A percentile compares a stretch with the other conserved stretches of the same genome.
Evolutionary conservation across 1,140 invertebrate genomes (phyloP).

Genomic region (Hormaphis cornu): DNA sequence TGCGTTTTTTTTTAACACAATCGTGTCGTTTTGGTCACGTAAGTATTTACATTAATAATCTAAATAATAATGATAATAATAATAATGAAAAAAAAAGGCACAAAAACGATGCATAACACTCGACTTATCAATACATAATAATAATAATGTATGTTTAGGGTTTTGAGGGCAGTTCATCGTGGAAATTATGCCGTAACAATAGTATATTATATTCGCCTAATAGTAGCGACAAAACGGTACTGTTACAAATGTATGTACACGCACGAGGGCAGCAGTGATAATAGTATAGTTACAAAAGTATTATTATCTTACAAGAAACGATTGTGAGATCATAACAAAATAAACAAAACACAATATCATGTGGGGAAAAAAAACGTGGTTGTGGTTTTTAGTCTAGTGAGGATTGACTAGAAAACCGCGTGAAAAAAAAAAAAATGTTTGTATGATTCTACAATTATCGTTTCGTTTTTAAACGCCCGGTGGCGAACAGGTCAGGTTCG

Average conservation of each 20-base stretch:
- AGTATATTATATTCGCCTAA: too few species aligned
- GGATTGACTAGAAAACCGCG: conserved; percentile 7
- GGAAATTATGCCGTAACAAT: neutral
- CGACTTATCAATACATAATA: conserved; percentile 2
- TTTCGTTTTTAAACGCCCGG: too few species aligned
- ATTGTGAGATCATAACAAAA: conserved; percentile 30
- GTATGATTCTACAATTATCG: neutral
- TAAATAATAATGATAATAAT: too few species aligned
- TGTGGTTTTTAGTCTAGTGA: conserved; percentile 8
- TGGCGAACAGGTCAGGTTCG: too few species aligned
- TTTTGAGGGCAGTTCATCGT: neutral
- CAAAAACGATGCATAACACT: conserved; percentile 14
- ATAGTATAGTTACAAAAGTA: conserved; percentile 14
- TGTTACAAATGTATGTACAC: neutral
- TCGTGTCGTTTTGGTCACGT: too few species aligned
- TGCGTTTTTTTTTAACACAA: too few species aligned
- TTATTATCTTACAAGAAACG: conserved; percentile 26
- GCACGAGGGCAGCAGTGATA: neutral
- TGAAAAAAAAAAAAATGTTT: neutral
- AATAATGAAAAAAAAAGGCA: conserved; percentile 6
- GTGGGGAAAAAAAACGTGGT: too few species aligned
- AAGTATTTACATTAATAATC: neutral
- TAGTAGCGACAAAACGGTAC: neutral
- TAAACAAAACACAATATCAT: conserved; percentile 20
- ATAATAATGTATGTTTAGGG: neutral